These are phyloP conservation scores for Coenobita brevimanus DNA, from an alignment of 1,140 invertebrate genomes.

Conservation along the genomic window DNA sequence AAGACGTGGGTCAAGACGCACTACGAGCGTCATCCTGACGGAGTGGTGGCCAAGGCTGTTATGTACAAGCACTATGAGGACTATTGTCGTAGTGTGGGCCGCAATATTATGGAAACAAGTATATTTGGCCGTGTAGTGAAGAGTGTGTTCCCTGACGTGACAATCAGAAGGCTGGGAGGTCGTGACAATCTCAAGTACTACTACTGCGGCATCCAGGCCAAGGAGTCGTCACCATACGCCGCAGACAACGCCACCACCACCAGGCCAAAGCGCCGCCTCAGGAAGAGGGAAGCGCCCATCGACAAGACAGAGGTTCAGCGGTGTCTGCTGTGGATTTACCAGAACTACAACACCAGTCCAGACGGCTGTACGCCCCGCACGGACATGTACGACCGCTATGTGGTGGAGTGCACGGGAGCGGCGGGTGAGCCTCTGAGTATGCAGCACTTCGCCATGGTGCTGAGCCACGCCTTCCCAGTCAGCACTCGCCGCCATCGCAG, in stretches of 20 bases:
- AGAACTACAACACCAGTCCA: conserved; percentile 40
- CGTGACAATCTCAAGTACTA: conserved; percentile 69
- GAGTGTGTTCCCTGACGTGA: conserved; percentile 68
- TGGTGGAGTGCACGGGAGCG: conserved; percentile 46
- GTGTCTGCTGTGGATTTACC: conserved; percentile 60
- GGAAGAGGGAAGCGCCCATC: conserved; percentile 59
- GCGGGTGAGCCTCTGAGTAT: conserved; percentile 55
- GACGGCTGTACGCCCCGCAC: conserved; percentile 46
- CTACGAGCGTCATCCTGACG: conserved; percentile 66
- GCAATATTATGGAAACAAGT: conserved; percentile 68
- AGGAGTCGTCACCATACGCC: conserved; percentile 62
- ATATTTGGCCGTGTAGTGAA: conserved; percentile 69
- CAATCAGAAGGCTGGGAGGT: conserved; percentile 64
- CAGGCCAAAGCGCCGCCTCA: conserved; percentile 62
- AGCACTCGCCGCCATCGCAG: conserved; percentile 42
- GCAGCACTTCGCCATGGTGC: conserved; percentile 61
- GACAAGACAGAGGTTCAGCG: conserved; percentile 65
- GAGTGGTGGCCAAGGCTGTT: conserved; percentile 68
- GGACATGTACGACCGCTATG: conserved; percentile 63
- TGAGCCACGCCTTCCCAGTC: conserved; percentile 57
- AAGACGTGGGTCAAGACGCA: conserved; percentile 65
- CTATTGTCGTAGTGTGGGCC: conserved; percentile 60
- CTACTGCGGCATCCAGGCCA: conserved; percentile 68
- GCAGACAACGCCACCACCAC: conserved; percentile 68
- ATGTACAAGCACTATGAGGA: conserved; percentile 70